Conservation (phyloP, 2,113 vertebrate genomes). For the Lepisosteus oculatus region DNA sequence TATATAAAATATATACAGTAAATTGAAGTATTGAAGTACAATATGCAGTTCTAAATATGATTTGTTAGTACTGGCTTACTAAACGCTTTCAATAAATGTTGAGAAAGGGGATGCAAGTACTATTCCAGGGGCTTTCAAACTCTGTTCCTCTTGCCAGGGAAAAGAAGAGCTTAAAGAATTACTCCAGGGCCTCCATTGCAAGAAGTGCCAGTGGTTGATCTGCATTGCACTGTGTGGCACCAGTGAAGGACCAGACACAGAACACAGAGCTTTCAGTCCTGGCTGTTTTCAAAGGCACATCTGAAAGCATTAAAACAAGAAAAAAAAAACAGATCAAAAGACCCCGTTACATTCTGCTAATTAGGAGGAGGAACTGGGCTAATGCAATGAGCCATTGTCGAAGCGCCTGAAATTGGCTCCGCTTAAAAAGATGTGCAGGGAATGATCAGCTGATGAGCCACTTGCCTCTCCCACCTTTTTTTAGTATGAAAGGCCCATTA, state of each 20-base stretch:
- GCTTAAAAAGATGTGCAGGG: slow-evolving; percentile 28
- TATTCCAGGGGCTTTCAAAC: no score
- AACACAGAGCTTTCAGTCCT: slow-evolving; percentile 47
- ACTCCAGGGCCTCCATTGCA: no score
- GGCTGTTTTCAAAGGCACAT: slow-evolving; percentile 53
- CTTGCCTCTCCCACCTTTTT: slow-evolving; percentile 26
- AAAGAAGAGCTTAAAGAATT: no score
- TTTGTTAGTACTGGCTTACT: no score
- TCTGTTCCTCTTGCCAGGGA: no score
- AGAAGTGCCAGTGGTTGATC: slow-evolving; percentile 32
- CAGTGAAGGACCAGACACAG: slow-evolving; percentile 50
- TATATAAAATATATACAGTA: no score
- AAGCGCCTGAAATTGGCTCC: slow-evolving; percentile 28
- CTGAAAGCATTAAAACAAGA: slow-evolving; percentile 43
- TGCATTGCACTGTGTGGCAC: slow-evolving; percentile 40
- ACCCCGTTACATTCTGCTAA: slow-evolving; percentile 43
- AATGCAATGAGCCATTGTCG: slow-evolving; percentile 49
- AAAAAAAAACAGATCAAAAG: slow-evolving; percentile 52
- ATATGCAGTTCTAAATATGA: no score
- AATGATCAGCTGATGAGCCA: slow-evolving; percentile 23
- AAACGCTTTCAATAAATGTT: no score
- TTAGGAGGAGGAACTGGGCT: slow-evolving; percentile 55
- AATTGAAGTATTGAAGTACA: no score
- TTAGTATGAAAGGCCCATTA: slow-evolving; percentile 14
- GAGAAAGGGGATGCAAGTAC: no score